Evolutionary conservation across 1,140 invertebrate species (phyloP).

Genomic region (Ectropis grisescens): DNA sequence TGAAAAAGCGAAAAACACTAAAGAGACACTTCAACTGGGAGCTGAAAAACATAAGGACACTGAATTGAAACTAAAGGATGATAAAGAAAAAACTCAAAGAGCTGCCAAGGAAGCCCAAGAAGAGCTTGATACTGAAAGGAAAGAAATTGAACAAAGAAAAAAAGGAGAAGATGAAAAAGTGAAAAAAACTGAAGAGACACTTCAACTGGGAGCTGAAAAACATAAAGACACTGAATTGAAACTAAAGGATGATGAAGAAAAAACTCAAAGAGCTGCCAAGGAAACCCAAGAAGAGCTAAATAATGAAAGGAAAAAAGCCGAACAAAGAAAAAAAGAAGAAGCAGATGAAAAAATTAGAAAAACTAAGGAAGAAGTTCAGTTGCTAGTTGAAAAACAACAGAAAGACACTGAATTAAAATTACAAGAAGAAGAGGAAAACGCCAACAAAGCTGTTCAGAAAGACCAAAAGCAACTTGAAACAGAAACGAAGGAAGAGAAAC

Average conservation of each 20-base stretch:
- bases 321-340: conserved; percentile 12
- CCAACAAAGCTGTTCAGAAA: conserved; percentile 6
- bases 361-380: conserved; percentile 14
- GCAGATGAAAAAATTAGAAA: conserved; percentile 5
- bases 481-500: no score
- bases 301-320: conserved; percentile 25
- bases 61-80: conserved; percentile 14
- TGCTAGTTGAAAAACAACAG: conserved; percentile 9
- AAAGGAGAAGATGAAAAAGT: not conserved
- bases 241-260: conserved; percentile 13
- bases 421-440: conserved; percentile 3
- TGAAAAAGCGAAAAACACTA: no score
- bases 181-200: not conserved
- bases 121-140: not conserved
- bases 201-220: not conserved
- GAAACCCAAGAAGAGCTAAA: conserved; percentile 7
- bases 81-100: conserved; percentile 15
- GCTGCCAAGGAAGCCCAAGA: conserved; percentile 7
- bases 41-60: not conserved
- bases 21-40: no score
- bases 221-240: not conserved
- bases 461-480: no score
- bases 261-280: conserved; percentile 6
- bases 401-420: conserved; percentile 5
- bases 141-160: not conserved